Percentiles rank a stretch among this genome's conserved stretches.
Conservation (phyloP, 2,888 invertebrate species). For the Tachina grossa region DNA sequence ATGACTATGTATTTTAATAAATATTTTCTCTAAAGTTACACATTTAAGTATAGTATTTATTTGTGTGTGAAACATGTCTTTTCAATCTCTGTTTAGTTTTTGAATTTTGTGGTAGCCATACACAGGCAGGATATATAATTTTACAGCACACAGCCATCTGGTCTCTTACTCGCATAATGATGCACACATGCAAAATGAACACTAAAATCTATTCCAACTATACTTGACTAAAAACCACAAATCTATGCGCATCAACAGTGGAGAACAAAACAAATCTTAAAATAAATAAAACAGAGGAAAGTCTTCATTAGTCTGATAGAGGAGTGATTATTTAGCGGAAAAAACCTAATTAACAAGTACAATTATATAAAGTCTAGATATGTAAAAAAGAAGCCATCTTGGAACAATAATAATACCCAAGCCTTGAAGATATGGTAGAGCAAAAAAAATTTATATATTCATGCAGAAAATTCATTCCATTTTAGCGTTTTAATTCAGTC, state of each 20-base stretch:
- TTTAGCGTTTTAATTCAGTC: too few relatives aligned
- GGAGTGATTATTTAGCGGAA: not conserved
- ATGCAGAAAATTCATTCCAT: too few relatives aligned
- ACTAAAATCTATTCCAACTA: constrained; percentile 28
- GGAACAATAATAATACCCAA: too few relatives aligned
- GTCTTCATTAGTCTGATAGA: too few relatives aligned
- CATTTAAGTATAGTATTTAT: too few relatives aligned
- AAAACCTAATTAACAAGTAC: not conserved
- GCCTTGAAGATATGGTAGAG: too few relatives aligned
- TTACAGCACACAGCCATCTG: constrained; percentile 16
- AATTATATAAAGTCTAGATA: too few relatives aligned
- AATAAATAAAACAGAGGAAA: too few relatives aligned
- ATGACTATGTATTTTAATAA: not conserved
- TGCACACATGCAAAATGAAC: constrained; percentile 15
- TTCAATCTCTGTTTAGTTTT: constrained; percentile 8
- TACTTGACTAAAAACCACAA: constrained; percentile 38
- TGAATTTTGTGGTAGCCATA: not conserved
- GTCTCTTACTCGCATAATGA: not conserved
- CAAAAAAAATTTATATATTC: too few relatives aligned
- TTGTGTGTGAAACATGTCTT: not conserved
- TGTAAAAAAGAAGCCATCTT: too few relatives aligned
- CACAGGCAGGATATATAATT: constrained; percentile 15
- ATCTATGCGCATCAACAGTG: constrained; percentile 12
- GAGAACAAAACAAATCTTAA: not conserved
- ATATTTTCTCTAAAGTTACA: not conserved